A percentile compares a stretch with the other conserved stretches of the same genome.
Conservation (phyloP, 2,113 vertebrate species). For the Notothenia rossii region DNA sequence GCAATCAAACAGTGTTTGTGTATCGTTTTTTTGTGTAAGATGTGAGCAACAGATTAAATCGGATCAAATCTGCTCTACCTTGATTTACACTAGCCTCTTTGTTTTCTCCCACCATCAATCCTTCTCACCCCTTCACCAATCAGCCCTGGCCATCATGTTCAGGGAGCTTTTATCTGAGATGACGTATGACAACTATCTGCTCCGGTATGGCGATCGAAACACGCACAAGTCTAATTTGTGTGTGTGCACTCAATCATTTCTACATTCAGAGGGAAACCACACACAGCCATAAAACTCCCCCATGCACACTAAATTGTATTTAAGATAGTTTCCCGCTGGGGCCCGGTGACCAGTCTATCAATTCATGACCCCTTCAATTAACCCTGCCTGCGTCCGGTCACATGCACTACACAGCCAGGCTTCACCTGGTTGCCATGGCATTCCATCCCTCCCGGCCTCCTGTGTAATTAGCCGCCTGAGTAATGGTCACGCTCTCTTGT, state of each 20-base stretch:
- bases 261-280: constrained; percentile 3
- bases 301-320: not conserved
- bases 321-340: constrained; percentile 8
- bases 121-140: constrained; percentile 4
- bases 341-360: constrained; percentile 18
- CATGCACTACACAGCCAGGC: constrained; percentile 20
- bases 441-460: constrained; percentile 22
- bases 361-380: constrained; percentile 37
- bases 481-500: constrained; percentile 44
- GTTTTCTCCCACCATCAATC: constrained; percentile 12
- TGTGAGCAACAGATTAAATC: constrained; percentile 6
- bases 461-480: constrained; percentile 62
- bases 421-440: constrained; percentile 69
- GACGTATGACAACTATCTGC: not conserved
- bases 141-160: constrained; percentile 1
- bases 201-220: not conserved
- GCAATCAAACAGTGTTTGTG: constrained; percentile 47
- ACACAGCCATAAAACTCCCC: constrained; percentile 14
- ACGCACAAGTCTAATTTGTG: not conserved
- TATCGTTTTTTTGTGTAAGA: constrained; percentile 15
- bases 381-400: constrained; percentile 22
- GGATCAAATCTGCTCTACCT: not conserved
- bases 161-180: constrained; percentile 18
- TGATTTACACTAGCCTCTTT: not conserved
- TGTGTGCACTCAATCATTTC: constrained; percentile 4